Evolutionary conservation across 1,140 invertebrate species (phyloP).

Genomic region (Amphibalanus amphitrite): DNA sequence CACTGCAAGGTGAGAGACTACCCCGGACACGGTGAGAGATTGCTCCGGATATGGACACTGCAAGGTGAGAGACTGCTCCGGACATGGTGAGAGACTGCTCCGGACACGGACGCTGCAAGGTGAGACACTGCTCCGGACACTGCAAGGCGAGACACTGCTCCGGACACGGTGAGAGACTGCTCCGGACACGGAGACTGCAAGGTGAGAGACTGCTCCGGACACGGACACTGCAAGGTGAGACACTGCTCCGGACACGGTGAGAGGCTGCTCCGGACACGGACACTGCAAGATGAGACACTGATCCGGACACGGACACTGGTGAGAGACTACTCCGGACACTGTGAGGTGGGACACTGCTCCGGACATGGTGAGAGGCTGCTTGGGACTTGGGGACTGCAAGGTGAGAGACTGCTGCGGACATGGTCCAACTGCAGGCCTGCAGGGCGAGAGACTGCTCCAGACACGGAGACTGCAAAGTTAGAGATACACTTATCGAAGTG

Average conservation of each 20-base stretch:
- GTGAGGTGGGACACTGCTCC: background rate
- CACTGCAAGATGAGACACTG: slow-evolving; percentile 56
- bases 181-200: slow-evolving; percentile 83
- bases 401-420: too few species aligned
- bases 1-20: slow-evolving; percentile 76
- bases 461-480: too few species aligned
- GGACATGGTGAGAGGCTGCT: background rate
- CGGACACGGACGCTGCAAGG: slow-evolving; percentile 83
- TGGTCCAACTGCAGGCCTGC: too few species aligned
- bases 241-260: background rate
- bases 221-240: background rate
- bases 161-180: slow-evolving; percentile 54
- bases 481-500: too few species aligned
- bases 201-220: slow-evolving; percentile 28
- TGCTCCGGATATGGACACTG: slow-evolving; percentile 84
- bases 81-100: slow-evolving; percentile 62
- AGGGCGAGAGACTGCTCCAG: too few species aligned
- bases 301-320: slow-evolving; percentile 79
- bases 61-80: slow-evolving; percentile 62
- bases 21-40: slow-evolving; percentile 56
- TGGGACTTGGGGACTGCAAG: too few species aligned
- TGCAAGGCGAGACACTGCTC: slow-evolving; percentile 75
- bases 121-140: slow-evolving; percentile 55
- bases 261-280: too few species aligned
- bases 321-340: slow-evolving; percentile 39